Conservation (phyloP, 2,113 vertebrate genomes). For the Heliornis fulica region DNA sequence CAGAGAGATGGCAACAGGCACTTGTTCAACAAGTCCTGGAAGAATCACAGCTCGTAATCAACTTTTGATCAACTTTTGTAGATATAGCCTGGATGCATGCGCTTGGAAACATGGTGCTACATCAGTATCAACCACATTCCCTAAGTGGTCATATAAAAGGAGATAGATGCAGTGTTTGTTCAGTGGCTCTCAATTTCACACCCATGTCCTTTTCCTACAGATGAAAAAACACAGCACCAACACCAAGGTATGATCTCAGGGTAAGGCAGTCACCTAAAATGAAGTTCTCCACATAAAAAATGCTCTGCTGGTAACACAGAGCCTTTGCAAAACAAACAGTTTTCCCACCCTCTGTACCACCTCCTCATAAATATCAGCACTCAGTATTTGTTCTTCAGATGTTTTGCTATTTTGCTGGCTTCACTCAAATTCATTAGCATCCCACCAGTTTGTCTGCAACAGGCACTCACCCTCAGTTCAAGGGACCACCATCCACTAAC, state of each 20-base stretch:
- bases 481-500: neutral
- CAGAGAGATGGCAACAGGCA: neutral
- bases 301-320: neutral
- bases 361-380: conserved; percentile 33
- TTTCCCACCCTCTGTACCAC: neutral
- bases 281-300: neutral
- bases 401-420: neutral
- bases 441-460: neutral
- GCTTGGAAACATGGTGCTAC: neutral
- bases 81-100: neutral
- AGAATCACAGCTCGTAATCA: conserved; percentile 26
- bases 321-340: neutral
- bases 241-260: neutral
- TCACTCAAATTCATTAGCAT: neutral
- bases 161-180: neutral
- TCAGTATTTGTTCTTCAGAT: conserved; percentile 28
- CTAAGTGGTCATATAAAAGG: no score
- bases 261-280: neutral
- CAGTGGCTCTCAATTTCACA: neutral
- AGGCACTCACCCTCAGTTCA: neutral
- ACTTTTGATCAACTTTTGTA: neutral
- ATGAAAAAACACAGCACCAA: neutral
- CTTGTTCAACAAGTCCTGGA: neutral
- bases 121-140: neutral
- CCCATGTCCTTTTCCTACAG: neutral